Percentiles rank a stretch among this genome's conserved stretches.
Conservation (phyloP, 2,888 invertebrate genomes). For the Adineta ricciae region DNA sequence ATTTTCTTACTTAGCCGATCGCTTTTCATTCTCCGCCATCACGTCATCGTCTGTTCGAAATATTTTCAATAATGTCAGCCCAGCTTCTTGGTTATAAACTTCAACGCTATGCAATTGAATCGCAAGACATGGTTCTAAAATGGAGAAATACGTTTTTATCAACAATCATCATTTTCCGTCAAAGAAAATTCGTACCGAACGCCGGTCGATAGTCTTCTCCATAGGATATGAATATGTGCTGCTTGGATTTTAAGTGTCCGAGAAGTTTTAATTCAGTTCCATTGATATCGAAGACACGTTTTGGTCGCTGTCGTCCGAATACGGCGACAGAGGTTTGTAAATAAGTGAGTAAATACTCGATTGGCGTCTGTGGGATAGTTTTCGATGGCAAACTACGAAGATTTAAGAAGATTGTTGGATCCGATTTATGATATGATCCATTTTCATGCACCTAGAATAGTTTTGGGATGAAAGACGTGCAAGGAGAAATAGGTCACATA, state of each 20-base stretch:
- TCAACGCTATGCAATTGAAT: background rate
- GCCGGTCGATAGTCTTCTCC: conserved; percentile 21
- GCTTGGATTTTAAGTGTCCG: background rate
- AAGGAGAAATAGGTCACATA: background rate
- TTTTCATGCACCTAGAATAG: background rate
- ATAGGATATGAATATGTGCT: background rate
- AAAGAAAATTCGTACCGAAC: background rate
- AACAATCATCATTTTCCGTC: background rate
- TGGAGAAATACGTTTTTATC: background rate
- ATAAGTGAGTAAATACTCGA: conserved; percentile 1
- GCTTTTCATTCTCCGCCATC: background rate
- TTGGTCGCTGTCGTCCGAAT: background rate
- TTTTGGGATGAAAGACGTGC: too few species aligned
- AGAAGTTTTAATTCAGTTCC: background rate
- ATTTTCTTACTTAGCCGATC: background rate
- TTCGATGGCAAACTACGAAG: conserved; percentile 10
- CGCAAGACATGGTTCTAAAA: conserved; percentile 15
- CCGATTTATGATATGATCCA: background rate
- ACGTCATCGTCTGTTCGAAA: background rate
- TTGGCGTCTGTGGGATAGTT: background rate
- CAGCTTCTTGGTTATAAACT: background rate
- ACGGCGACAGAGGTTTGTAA: background rate
- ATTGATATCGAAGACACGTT: background rate
- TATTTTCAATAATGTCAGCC: background rate
- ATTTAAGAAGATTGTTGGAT: background rate